phyloP scores from a whole-genome alignment of 1,140 invertebrate genomes.

The Scaptomyza montana region DNA sequence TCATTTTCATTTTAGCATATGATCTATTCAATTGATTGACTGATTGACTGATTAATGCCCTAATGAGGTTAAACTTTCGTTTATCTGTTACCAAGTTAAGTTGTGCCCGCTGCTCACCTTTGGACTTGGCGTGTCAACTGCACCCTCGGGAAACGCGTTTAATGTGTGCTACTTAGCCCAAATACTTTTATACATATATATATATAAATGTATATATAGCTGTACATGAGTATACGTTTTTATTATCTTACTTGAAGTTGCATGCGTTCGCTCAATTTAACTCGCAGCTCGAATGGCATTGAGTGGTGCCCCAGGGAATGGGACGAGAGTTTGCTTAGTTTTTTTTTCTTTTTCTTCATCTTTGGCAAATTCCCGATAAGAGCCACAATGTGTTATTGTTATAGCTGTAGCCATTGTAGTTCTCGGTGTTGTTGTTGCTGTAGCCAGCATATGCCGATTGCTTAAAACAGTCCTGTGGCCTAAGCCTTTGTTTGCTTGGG shows the following conservation, averaged over 20 bases:
- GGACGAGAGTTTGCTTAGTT: constrained; percentile 8
- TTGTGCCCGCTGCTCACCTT: constrained; percentile 8
- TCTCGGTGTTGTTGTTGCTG: constrained; percentile 8
- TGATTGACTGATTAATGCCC: constrained; percentile 22
- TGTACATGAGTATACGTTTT: constrained; percentile 26
- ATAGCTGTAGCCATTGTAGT: not conserved
- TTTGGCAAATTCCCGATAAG: constrained; percentile 50
- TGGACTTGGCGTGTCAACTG: constrained; percentile 60
- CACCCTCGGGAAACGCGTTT: constrained; percentile 51
- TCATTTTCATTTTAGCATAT: not conserved
- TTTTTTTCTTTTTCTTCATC: too few species aligned
- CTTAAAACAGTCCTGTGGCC: not conserved
- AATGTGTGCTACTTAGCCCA: constrained; percentile 42
- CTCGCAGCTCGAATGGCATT: constrained; percentile 38
- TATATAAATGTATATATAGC: not conserved
- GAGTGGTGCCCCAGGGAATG: constrained; percentile 46
- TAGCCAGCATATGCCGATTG: constrained; percentile 39
- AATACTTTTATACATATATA: constrained; percentile 13
- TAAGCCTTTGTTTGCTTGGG: constrained; percentile 66
- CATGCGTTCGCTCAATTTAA: constrained; percentile 72
- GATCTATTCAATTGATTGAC: constrained; percentile 18
- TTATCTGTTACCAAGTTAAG: not conserved
- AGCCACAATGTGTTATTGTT: constrained; percentile 54
- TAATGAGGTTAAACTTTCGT: constrained; percentile 2
- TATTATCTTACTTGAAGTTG: constrained; percentile 60